Conservation (phyloP, 2,888 invertebrate genomes). For the Yponomeuta sedellus region DNA sequence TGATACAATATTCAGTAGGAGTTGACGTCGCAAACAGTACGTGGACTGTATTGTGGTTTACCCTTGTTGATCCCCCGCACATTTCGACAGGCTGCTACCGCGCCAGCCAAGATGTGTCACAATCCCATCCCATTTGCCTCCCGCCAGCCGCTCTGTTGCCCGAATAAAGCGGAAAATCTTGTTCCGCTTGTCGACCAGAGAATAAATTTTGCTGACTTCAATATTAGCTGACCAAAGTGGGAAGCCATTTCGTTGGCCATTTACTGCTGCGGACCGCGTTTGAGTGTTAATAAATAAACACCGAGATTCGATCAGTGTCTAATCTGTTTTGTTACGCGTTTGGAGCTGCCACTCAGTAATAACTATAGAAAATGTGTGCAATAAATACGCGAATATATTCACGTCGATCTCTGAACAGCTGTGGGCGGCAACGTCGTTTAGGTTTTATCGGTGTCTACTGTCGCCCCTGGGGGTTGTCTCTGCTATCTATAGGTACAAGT, state of each 20-base stretch:
- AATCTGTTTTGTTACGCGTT: slow-evolving; percentile 8
- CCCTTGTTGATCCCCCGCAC: slow-evolving; percentile 52
- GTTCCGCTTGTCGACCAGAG: slow-evolving; percentile 43
- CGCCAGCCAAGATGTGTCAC: slow-evolving; percentile 54
- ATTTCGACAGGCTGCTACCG: slow-evolving; percentile 50
- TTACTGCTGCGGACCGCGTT: slow-evolving; percentile 15
- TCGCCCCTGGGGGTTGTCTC: background rate
- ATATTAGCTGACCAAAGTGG: slow-evolving; percentile 38
- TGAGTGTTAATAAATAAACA: slow-evolving; percentile 11
- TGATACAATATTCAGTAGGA: slow-evolving; percentile 4
- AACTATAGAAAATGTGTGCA: slow-evolving; percentile 4
- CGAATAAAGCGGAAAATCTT: slow-evolving; percentile 69
- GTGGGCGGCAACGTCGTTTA: slow-evolving; percentile 34
- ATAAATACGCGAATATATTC: background rate
- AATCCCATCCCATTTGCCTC: slow-evolving; percentile 71
- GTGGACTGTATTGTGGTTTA: slow-evolving; percentile 37
- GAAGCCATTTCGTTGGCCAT: slow-evolving; percentile 16
- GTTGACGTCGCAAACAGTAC: background rate
- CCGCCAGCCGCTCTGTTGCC: slow-evolving; percentile 58
- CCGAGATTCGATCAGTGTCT: slow-evolving; percentile 7
- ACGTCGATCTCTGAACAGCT: slow-evolving; percentile 19
- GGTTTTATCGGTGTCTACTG: slow-evolving; percentile 31
- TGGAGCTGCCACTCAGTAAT: background rate
- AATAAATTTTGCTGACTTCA: slow-evolving; percentile 59
- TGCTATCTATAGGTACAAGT: background rate